Evolutionary conservation across 2,797 vertebrate species (phyloP).

Genomic region (Meda fulgida): DNA sequence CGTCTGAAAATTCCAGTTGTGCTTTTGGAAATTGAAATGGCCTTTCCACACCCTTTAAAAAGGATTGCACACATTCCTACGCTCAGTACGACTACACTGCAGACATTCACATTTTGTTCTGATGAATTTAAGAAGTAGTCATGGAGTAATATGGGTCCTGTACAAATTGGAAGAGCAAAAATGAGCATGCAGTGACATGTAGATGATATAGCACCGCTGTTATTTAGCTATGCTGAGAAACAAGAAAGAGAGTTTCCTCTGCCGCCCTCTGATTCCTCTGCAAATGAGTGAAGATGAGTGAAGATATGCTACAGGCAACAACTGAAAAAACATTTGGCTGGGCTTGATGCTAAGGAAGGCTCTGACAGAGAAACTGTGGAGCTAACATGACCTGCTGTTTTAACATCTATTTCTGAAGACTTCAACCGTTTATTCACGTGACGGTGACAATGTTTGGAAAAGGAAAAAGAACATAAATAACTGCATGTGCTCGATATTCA

Average conservation of each 20-base stretch:
- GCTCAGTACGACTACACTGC: not conserved
- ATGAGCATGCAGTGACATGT: conserved; percentile 46
- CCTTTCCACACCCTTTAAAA: not conserved
- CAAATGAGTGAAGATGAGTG: not conserved
- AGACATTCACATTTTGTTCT: not conserved
- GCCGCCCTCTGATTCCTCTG: not conserved
- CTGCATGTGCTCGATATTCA: not conserved
- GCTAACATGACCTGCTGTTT: not conserved
- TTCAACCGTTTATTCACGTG: not conserved
- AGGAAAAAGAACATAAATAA: not conserved
- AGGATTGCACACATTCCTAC: not conserved
- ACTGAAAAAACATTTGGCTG: not conserved
- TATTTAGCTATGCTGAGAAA: conserved; percentile 55
- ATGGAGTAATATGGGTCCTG: not conserved
- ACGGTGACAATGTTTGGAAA: not conserved
- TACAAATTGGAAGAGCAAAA: not conserved
- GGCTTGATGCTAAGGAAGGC: not conserved
- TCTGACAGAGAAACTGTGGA: not conserved
- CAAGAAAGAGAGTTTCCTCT: conserved; percentile 34
- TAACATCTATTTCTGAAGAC: not conserved
- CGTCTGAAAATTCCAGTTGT: not conserved
- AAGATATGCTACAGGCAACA: not conserved
- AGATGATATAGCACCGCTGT: conserved; percentile 7
- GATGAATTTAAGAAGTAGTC: not conserved
- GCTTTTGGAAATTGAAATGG: not conserved